Conservation (phyloP, 2,797 vertebrate genomes). For the Cottoperca gobio region DNA sequence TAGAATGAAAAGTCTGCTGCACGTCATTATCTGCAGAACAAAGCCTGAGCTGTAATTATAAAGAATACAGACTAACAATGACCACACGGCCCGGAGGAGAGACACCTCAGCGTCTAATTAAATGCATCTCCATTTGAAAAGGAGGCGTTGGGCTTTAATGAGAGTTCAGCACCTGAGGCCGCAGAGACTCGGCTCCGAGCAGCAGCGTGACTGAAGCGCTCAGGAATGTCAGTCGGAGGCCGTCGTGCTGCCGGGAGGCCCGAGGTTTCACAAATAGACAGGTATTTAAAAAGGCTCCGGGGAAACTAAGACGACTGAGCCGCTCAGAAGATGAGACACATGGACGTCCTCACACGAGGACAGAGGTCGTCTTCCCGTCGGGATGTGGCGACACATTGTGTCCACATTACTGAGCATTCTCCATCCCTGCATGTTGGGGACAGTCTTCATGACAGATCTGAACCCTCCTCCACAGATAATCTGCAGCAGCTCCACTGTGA, state of each 20-base stretch:
- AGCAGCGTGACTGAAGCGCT: constrained; percentile 53
- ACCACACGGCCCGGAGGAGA: not conserved
- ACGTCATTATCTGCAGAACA: not conserved
- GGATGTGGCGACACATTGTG: too few relatives aligned
- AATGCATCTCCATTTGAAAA: constrained; percentile 24
- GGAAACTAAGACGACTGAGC: not conserved
- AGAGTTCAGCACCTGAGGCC: constrained; percentile 42
- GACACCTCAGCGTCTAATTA: constrained; percentile 15
- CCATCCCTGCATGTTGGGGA: too few relatives aligned
- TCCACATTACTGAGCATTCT: too few relatives aligned
- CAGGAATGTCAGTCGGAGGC: too few relatives aligned
- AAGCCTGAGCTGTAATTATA: not conserved
- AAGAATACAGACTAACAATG: not conserved
- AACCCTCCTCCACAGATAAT: too few relatives aligned
- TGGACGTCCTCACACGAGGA: too few relatives aligned
- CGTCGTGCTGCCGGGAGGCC: constrained; percentile 22
- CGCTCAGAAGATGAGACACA: too few relatives aligned
- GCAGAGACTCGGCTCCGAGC: too few relatives aligned
- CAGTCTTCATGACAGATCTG: too few relatives aligned
- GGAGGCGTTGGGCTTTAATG: constrained; percentile 3
- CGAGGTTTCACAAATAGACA: constrained; percentile 48
- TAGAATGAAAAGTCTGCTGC: too few relatives aligned
- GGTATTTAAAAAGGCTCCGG: constrained; percentile 46
- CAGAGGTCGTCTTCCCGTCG: too few relatives aligned
- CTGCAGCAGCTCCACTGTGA: too few relatives aligned